Base-by-base conservation (phyloP, 2,888 invertebrate species). In the Nomada flava region DNA sequence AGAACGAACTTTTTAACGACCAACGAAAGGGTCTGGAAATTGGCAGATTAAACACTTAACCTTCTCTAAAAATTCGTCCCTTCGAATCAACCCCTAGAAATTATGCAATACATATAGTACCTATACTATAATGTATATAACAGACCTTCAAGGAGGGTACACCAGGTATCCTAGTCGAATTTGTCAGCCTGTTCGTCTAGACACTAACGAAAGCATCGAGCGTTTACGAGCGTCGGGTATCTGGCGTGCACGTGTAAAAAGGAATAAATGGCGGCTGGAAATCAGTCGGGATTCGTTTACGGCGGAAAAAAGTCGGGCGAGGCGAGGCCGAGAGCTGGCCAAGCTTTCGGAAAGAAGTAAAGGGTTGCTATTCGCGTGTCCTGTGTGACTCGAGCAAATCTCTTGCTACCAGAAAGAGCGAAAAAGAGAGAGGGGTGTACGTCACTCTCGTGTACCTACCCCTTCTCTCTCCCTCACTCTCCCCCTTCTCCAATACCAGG, bases 281-380 rank as follows among this genome's bases (percentile, higher is more conserved):
- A 90, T 88, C 87, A 84, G 79, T 82, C 80, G 83, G 87, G 88
- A 88, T 86, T 88, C 89, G 90, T 90, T 90, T 85, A 87, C 84
- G 81, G 76, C 60, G 79, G 75, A 81, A 76, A 36, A 82, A 81
- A 72, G 71, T 80, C 71, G 29, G 65, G 62, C 44, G 75, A 62
- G 55, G 65, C 20, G 70, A 67, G 65, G 47, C 50, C 44, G 60
- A 26, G 52, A 68, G 52, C 36, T 47, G 74, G 62, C 26, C 59
- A 73, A 55, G 23, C 26, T 10, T n/a, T 60, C 62, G 60, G 62
- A 82, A 86, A 79, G 84, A 79, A 86, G 79, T 36, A 63, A 86
- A 23, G 76, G 77, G 76, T 84, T 76, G 73, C 62, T 71, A 76
- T 82, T 78, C 82, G 83, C 83, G 83, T 83, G 83, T 83, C 78